Evolutionary conservation across 64 coral and sea anemone species (phyloP).

Genomic region (Hydrozoanthus tunicans): DNA sequence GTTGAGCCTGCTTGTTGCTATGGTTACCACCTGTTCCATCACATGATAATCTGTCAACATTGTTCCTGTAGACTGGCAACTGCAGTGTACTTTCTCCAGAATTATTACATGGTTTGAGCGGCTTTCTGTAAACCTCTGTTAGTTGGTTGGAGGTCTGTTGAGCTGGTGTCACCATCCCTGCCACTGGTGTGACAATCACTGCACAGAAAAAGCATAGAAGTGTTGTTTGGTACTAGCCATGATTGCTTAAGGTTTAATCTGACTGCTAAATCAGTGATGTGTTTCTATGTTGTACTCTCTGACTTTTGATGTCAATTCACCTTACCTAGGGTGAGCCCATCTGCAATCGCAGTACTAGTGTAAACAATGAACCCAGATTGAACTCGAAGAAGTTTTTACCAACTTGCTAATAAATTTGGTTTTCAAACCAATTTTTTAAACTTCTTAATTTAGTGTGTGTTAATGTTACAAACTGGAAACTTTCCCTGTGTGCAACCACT

Average conservation of each 20-base stretch:
- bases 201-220: background rate
- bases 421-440: too few relatives aligned
- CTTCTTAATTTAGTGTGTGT: too few relatives aligned
- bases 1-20: constrained; percentile 5
- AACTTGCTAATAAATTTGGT: background rate
- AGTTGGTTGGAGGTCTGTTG: constrained; percentile 2
- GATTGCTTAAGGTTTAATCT: background rate
- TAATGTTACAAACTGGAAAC: too few relatives aligned
- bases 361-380: too few relatives aligned
- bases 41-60: background rate
- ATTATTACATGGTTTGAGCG: background rate
- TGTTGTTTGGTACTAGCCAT: background rate
- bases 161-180: background rate
- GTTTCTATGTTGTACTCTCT: too few relatives aligned
- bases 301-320: background rate
- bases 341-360: background rate
- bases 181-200: background rate
- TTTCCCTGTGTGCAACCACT: too few relatives aligned
- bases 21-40: background rate
- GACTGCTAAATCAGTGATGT: too few relatives aligned
- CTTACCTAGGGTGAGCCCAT: background rate
- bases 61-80: background rate
- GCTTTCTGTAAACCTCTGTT: background rate
- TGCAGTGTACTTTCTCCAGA: too few relatives aligned
- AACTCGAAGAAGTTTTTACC: background rate